A percentile compares a stretch with the other conserved stretches of the same genome.
These are phyloP conservation scores for Drosophila lacteicornis DNA, from an alignment of 1,140 invertebrate genomes.

Conservation along the genomic window DNA sequence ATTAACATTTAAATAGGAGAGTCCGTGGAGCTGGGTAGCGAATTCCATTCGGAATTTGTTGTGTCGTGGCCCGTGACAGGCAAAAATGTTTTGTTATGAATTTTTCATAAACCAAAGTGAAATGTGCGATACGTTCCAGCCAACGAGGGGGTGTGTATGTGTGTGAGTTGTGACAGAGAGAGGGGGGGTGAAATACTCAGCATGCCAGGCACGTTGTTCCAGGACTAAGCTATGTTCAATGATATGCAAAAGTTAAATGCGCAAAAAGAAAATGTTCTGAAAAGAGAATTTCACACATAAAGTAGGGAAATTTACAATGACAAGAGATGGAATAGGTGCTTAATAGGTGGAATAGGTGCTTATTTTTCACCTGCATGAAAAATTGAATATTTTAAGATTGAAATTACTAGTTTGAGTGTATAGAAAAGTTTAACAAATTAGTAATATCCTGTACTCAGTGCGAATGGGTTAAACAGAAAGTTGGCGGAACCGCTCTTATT, in stretches of 20 bases:
- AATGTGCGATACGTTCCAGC: conserved; percentile 36
- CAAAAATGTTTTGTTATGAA: conserved; percentile 63
- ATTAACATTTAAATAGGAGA: conserved; percentile 60
- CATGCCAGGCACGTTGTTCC: conserved; percentile 40
- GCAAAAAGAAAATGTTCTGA: conserved; percentile 9
- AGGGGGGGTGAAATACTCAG: background rate
- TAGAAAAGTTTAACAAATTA: background rate
- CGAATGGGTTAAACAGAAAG: background rate
- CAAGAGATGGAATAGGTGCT: background rate
- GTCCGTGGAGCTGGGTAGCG: conserved; percentile 14
- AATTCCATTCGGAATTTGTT: conserved; percentile 52
- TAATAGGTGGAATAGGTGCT: background rate
- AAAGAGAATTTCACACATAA: conserved; percentile 6
- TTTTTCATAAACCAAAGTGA: conserved; percentile 67
- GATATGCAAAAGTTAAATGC: conserved; percentile 48
- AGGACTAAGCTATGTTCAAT: conserved; percentile 45
- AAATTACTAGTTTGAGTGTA: background rate
- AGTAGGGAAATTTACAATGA: conserved; percentile 23
- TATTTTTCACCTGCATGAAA: background rate
- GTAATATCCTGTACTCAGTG: background rate
- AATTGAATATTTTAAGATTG: background rate
- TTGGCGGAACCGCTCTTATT: conserved; percentile 4
- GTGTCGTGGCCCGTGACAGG: conserved; percentile 47
- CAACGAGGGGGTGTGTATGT: conserved; percentile 1
- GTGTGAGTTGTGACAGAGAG: background rate